Base-by-base conservation (phyloP, 1,140 invertebrate species). In the Dermatophagoides farinae region DNA sequence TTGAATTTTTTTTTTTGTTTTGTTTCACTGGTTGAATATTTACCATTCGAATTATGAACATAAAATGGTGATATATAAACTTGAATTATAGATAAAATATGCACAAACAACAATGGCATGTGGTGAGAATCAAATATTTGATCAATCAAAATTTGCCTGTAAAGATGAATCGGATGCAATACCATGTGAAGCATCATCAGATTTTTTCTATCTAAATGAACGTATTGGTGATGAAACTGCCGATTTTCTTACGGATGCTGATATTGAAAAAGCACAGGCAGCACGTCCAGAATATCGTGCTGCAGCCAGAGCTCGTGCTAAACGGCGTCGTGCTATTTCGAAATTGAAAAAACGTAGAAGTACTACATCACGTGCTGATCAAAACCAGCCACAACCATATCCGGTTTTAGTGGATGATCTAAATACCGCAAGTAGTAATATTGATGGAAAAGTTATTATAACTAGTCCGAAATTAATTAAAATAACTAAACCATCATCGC, bases 201-300 rank as follows among this genome's bases (percentile, higher is more conserved):
- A 60, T 16, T 60, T 60, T 41, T 60, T 49, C 44, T 60, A 60
- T 23, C 31, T 60, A 9, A 60, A 60, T 43, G 58, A 60, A 37
- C n/a, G 58, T 31, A 60, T 60, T 22, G 58, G 58, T 20, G 46
- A 47, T 23, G 8, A 31, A 40, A 60, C 23, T 1, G 43, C 58
- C 8, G 9, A 37, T 11, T 60, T 60, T 37, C 22, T 60, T 4
- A 47, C 41, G 2, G 44, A 47, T 20, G 43, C 41, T 16, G 58
- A 60, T 23, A 47, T 47, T 47, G 58, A 60, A n/a, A 47, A 37
- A 44, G 58, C 58, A 8, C 18, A 14, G 6, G 23, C 10, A 4
- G 58, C 58, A 5, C 1, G 58, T 6, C 58, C 58, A 47, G 50
- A 60, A n/a, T 60, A 50, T 47, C 41, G 44, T 9, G 58, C 58